A percentile compares a stretch with the other conserved stretches of the same genome.
phyloP scores from a whole-genome alignment of 2,113 vertebrate genomes.

The Colinus virginianus region DNA sequence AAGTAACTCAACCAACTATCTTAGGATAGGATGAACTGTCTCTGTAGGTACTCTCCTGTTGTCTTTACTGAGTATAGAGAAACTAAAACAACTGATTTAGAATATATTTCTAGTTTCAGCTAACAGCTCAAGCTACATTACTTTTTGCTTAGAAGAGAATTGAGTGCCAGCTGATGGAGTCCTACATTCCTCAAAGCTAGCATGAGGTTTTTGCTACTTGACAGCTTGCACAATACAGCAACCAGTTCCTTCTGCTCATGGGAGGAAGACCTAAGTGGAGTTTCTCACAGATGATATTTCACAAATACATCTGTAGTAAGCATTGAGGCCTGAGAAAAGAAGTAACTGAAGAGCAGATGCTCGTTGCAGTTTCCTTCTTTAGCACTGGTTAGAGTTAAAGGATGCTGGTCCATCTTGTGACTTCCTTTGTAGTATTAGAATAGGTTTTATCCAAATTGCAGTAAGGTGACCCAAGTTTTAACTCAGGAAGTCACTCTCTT shows the following conservation, averaged over 20 bases:
- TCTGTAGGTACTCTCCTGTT: background rate
- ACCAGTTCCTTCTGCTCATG: background rate
- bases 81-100: background rate
- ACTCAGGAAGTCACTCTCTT: background rate
- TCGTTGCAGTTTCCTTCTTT: background rate
- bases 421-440: background rate
- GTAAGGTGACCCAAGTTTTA: background rate
- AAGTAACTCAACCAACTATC: background rate
- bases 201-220: background rate
- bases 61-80: background rate
- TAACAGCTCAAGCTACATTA: background rate
- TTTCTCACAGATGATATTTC: background rate
- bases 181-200: background rate
- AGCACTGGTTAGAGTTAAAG: background rate
- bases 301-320: background rate
- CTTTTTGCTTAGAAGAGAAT: background rate
- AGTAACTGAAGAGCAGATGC: background rate
- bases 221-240: background rate
- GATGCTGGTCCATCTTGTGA: background rate
- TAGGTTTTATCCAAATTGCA: background rate
- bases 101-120: background rate
- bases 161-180: background rate
- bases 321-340: conserved; percentile 10
- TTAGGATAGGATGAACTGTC: background rate
- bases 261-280: rapidly evolving